These are phyloP conservation scores for Parnassius smintheus DNA, from an alignment of 2,888 invertebrate genomes.

Conservation along the genomic window DNA sequence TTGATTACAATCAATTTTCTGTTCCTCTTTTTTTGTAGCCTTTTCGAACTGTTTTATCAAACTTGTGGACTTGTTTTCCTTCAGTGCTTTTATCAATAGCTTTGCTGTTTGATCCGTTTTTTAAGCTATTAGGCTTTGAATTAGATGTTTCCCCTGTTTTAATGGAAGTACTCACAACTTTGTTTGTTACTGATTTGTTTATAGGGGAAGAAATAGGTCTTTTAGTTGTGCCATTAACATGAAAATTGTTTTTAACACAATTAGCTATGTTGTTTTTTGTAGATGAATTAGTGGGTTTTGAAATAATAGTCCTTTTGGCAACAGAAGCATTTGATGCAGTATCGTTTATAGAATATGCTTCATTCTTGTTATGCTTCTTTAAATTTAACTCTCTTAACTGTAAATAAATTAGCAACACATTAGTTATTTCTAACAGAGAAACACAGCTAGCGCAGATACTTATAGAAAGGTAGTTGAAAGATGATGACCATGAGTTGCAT, in stretches of 20 bases:
- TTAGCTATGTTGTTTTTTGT: slow-evolving; percentile 23
- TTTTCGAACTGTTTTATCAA: neutral
- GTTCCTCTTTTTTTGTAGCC: neutral
- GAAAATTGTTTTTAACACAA: slow-evolving; percentile 40
- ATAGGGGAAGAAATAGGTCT: slow-evolving; percentile 39
- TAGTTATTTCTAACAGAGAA: no score
- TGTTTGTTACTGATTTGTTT: slow-evolving; percentile 20
- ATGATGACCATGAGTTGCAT: no score
- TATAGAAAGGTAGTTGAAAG: no score
- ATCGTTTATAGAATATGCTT: neutral
- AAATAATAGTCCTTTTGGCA: slow-evolving; percentile 34
- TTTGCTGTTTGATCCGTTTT: neutral
- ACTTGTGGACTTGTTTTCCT: slow-evolving; percentile 5
- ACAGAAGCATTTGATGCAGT: neutral
- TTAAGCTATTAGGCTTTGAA: neutral
- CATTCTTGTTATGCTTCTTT: slow-evolving; percentile 53
- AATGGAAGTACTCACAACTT: neutral
- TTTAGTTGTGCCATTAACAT: slow-evolving; percentile 39
- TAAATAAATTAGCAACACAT: slow-evolving; percentile 10
- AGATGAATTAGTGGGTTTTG: slow-evolving; percentile 27
- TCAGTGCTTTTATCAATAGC: neutral
- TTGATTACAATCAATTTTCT: slow-evolving; percentile 2
- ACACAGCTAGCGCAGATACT: no score
- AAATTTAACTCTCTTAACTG: slow-evolving; percentile 68
- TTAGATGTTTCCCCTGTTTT: neutral